phyloP scores from a whole-genome alignment of 2,888 invertebrate species.

The Lasioglossum figueresi region DNA sequence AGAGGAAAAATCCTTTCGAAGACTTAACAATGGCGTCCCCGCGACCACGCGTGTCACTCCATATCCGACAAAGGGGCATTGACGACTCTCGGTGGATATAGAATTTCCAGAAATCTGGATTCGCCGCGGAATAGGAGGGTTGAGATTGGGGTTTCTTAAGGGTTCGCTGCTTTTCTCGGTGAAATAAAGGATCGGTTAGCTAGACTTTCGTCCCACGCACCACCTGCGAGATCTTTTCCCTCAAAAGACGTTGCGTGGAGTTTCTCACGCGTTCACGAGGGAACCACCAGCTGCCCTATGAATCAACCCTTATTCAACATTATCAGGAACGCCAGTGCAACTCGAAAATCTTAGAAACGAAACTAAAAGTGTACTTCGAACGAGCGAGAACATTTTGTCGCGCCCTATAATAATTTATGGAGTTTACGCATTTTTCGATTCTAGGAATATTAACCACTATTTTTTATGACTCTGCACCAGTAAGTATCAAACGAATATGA shows the following conservation, averaged over 20 bases:
- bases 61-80: slow-evolving; percentile 67
- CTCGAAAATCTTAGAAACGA: not conserved
- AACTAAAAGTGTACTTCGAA: not conserved
- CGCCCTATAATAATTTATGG: not conserved
- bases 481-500: not conserved
- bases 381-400: not conserved
- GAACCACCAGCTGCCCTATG: slow-evolving; percentile 35
- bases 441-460: not conserved
- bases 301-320: slow-evolving; percentile 33
- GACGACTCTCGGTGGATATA: slow-evolving; percentile 70
- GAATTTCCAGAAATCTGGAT: slow-evolving; percentile 78
- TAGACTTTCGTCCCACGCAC: slow-evolving; percentile 52
- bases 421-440: not conserved
- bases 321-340: not conserved
- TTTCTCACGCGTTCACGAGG: slow-evolving; percentile 73
- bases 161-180: slow-evolving; percentile 71
- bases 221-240: slow-evolving; percentile 62
- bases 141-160: slow-evolving; percentile 71
- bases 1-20: slow-evolving; percentile 71
- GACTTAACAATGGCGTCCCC: slow-evolving; percentile 65
- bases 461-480: not conserved
- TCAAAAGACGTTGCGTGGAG: slow-evolving; percentile 62
- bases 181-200: slow-evolving; percentile 64
- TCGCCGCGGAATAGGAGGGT: slow-evolving; percentile 62
- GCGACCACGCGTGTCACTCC: slow-evolving; percentile 71